A percentile compares a stretch with the other conserved stretches of the same genome.
These are phyloP conservation scores for Tylochromis polylepis DNA, from an alignment of 2,113 vertebrate genomes.

Conservation along the genomic window DNA sequence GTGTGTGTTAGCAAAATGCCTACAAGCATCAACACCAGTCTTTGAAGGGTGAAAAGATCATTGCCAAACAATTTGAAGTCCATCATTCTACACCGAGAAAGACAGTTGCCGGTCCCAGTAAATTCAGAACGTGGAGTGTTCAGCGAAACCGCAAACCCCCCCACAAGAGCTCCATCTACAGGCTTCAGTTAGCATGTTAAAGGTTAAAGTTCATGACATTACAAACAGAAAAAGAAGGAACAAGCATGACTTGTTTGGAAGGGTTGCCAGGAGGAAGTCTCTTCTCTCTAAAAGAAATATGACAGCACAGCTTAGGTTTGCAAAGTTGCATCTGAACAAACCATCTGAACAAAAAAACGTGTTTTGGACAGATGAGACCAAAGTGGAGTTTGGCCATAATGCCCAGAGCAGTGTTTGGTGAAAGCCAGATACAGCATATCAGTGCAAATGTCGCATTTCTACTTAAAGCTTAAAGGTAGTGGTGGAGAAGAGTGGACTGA, in stretches of 20 bases:
- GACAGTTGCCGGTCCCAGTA: neutral
- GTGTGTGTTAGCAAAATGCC: neutral
- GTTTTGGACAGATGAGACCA: neutral
- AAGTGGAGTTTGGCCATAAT: neutral
- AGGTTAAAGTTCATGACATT: neutral
- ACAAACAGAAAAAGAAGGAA: neutral
- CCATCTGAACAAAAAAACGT: neutral
- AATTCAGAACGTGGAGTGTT: neutral
- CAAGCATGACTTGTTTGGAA: neutral
- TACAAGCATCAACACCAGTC: neutral
- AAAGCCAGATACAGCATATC: neutral
- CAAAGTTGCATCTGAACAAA: neutral
- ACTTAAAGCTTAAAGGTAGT: neutral
- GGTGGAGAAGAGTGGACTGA: neutral
- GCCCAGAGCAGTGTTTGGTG: neutral
- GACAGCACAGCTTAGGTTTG: neutral
- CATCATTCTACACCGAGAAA: neutral
- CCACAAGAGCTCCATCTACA: neutral
- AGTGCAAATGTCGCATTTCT: neutral
- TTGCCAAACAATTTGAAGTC: neutral
- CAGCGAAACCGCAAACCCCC: neutral
- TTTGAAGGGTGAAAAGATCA: neutral
- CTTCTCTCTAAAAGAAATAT: neutral
- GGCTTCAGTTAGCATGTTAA: neutral
- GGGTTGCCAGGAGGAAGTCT: neutral